Evolutionary conservation across 2,888 invertebrate species (phyloP), one percentile per base, ranked within the genome.

Genomic region (Apodemia mormo): DNA sequence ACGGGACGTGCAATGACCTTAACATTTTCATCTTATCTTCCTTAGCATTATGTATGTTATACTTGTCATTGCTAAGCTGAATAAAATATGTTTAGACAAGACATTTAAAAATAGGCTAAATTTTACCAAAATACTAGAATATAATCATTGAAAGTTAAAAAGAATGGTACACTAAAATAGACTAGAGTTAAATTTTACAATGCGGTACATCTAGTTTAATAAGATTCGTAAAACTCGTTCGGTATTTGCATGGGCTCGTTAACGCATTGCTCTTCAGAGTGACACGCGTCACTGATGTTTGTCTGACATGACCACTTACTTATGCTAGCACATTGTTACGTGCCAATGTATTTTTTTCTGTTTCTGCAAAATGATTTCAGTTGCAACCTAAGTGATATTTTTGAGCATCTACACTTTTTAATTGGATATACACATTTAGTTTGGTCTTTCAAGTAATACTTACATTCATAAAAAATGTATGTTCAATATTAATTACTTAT

Each of bases 161-260:
- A 40, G 4, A 33, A 40, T 40, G 8, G 1, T 40, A 8, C 40
- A 40, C 8, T 40, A 45, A 45, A 45, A 45, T 3, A 49, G 14
- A 49, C 49, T 49, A 49, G 14, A 49, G 49, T 5, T 49, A 1
- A 49, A 4, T 49, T 49, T 49, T 49, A 49, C 49, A 14, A 4
- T 49, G 49, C 14, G 14, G 49, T 49, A 49, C 49, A 14, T 14
- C 49, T 49, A 49, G 49, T 49, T 14, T 49, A 49, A 49, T 49
- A 49, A 49, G 49, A 92, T 92, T 89, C 89, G 87, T 80, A 80
- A 80, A 75, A 81, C 81, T 79, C 80, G 76, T 78, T 74, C 71
- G 77, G 79, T 83, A 92, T 93, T 93, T 93, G 92, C 92, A 93
- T 93, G 87, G 81, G 87, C 92, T 93, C 88, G 92, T 93, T 93